Evolutionary conservation across 2,797 vertebrate species (phyloP), one percentile per base, ranked within the genome.

Genomic region (Nothura maculosa): DNA sequence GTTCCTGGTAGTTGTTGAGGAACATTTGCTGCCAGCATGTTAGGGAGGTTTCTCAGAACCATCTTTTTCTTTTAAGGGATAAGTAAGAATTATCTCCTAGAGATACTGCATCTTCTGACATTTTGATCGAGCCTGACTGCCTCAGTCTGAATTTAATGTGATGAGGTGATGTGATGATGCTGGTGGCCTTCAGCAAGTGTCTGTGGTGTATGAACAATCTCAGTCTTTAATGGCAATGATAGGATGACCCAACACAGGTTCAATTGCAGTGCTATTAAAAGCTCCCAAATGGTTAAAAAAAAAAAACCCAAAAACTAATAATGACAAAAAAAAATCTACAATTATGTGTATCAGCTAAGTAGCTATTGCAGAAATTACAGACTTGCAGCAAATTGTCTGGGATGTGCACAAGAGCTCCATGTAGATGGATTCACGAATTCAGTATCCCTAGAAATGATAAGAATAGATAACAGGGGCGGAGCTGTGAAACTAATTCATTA

Each of bases 101-200:
- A 63, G 85, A n/a, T 55, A 19, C 28, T n/a, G 74, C 54, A 75
- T 81, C 87, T 43, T 82, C 63, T 54, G 83, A 76, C 81, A 62
- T 82, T 89, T 85, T 54, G 73, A 79, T 84, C 75, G 42, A 42
- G 22, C 72, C 58, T 88, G 81, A 93, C 79, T 78, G 78, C 63
- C 77, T 89, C 69, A 85, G 72, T 88, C 87, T 80, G 45, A 74
- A 72, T 78, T 85, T 42, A 20, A 28, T 42, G 28, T 30, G 17
- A 28, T 28, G 28, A 27, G 36, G 19, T 30, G 17, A 28, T 28
- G 28, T 17, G 36, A 55, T n/a, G 30, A 30, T n/a, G 28, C 40
- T 63, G 38, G 61, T 42, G 38, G 38, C 25, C 28, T 12, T 28
- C 25, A 30, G 38, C 18, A 63, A 30, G 38, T 30, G 17, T 27